Evolutionary conservation across 2,888 invertebrate species (phyloP), one percentile per base, ranked within the genome.

Genomic region (Camptogramma bilineatum): DNA sequence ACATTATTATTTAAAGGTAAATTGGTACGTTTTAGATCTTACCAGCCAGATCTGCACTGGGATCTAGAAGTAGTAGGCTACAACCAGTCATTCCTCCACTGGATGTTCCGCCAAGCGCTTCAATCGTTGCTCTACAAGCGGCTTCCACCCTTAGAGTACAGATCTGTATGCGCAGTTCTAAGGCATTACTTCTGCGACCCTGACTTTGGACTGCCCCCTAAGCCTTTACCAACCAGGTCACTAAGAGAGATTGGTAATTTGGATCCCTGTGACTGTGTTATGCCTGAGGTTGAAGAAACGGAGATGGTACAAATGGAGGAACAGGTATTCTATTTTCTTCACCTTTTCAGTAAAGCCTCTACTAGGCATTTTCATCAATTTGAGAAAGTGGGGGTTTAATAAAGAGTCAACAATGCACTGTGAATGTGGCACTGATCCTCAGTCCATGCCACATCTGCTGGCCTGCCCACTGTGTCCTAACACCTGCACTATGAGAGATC

Each of bases 31-130:
- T 55, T 9, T 65, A 93, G 92, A 13, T 87, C 90, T 0, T 93
- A 92, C 63, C 76, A 82, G 64, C 92, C 92, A 5, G 92, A 93
- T 62, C 73, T 93, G 16, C 57, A 70, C 0, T 93, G 93, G 93
- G 78, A 88, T 48, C 48, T 70, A 1, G 66, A 85, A 48, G 68
- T 78, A 0, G 83, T 89, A 0, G 90, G 91, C 4, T 86, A 86
- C 54, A 71, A 85, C 1, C 81, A 81, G 68, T 54, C 71, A 1
- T 69, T 82, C 4, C 63, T 88, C 0, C 90, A 93, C 66, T 91
- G 91, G 91, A 92, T 93, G 92, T 91, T 93, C 55, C 79, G 88
- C 59, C 82, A 86, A 75, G 89, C 92, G 0, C 75, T 93, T 0
- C 86, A 90, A 51, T 79, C 83, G 0, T 58, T 81, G 1, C 73